Evolutionary conservation across 2,797 vertebrate species (phyloP), one percentile per base, ranked within the genome.

Genomic region (Artibeus jamaicensis): DNA sequence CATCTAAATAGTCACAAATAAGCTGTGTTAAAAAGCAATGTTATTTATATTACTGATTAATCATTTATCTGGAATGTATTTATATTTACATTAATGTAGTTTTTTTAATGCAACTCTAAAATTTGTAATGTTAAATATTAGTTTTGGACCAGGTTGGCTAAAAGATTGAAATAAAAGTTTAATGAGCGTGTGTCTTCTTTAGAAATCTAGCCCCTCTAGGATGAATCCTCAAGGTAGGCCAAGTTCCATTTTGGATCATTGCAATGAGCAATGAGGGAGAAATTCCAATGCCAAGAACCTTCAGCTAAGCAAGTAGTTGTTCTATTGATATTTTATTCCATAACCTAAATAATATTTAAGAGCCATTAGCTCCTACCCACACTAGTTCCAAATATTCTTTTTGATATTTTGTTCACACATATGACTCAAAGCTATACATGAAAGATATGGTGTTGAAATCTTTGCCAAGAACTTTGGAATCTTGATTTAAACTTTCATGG

Each of bases 401-500:
- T 67, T 89, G 39, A 77, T 81, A 82, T 95, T 96, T 95, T 46
- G 62, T 77, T 87, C 32, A 76, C 57, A 87, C 22, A 4, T 68
- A 42, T 86, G 34, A 71, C 10, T 59, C 76, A 48, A 94, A 93
- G 39, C 70, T 96, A 15, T 29, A 73, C n/a, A 85, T 81, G 19
- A 94, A 95, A 95, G 92, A 22, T 82, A 55, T 42, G 18, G 24
- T 86, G 29, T 89, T 92, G 55, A 92, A 94, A 94, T 71, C 3
- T 73, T 81, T 96, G 65, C 46, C 21, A 81, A 94, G 65, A 88
- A 37, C 79, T 86, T 74, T 95, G 57, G 50, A 93, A 95, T 95
- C 73, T 81, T 71, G 11, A 86, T 42, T 82, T 92, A 81, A 62
- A 83, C 95, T 88, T 91, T 78, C 42, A 65, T 67, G 68, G 88